Base-by-base conservation (phyloP, 2,113 vertebrate genomes). In the Anser brachyrhynchus region DNA sequence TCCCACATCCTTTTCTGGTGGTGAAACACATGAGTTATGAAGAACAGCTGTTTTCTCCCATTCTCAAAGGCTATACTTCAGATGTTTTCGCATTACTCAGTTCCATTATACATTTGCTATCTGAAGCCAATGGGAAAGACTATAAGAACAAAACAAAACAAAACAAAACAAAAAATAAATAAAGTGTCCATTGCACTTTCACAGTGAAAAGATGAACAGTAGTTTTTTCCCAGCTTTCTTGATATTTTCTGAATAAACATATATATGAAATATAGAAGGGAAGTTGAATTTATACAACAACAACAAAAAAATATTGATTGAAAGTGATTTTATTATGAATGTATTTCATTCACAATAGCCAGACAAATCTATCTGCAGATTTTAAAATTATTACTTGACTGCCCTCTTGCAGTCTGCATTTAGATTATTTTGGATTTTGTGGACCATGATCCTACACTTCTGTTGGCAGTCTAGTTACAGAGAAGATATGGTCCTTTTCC, bases 1-100 rank as follows among this genome's bases (percentile, higher is more conserved):
- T 44, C 6, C 14, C 8, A 62, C 11, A 49, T 17, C 6, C 10
- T 75, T 69, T 88, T 6, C 13, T 33, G 22, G 0, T 0, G 6
- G 9, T 76, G 54, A 89, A 85, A 65, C 6, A 9, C 16, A 2
- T 19, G 13, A 59, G 2, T 55, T 80, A 64, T 20, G 5, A 46
- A 79, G 5, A 75, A 41, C 3, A 85, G 3, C 14, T 65, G 3
- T 46, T 73, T 73, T 8, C 14, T 6, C 81, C 28, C 20, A 13
- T 43, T 81, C 5, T 9, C 33, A 79, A 75, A 93, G 6, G 5
- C 33, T 61, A 2, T 5, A 11, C 3, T 10, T 57, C 72, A 22
- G 3, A 43, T 25, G 13, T 26, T 61, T 70, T 33, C 44, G 31
- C 18, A 43, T 1, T 37, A 35, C 10, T 57, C 17, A 5, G 4